Evolutionary conservation across 2,113 vertebrate species (phyloP).

Genomic region (Archocentrus centrarchus): DNA sequence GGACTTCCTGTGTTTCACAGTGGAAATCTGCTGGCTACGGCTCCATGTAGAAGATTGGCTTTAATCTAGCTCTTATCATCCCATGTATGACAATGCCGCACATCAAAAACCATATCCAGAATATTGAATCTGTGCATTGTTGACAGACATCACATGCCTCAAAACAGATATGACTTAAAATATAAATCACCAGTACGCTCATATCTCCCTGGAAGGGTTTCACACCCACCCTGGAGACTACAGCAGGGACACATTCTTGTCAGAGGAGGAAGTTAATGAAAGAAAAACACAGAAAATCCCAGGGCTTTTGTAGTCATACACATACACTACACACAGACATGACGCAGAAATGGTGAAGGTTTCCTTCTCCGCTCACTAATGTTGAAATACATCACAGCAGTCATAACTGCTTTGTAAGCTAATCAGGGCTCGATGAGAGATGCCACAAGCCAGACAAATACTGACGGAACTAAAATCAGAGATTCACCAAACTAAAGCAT

Average conservation of each 20-base stretch:
- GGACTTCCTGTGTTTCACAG: slow-evolving; percentile 71
- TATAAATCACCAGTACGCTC: slow-evolving; percentile 29
- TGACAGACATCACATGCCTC: neutral
- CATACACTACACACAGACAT: slow-evolving; percentile 19
- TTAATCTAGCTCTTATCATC: slow-evolving; percentile 44
- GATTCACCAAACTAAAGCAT: slow-evolving; percentile 34
- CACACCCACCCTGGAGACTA: slow-evolving; percentile 74
- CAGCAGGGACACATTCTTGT: slow-evolving; percentile 81
- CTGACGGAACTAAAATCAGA: slow-evolving; percentile 35
- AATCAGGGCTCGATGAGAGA: slow-evolving; percentile 41
- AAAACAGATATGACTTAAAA: slow-evolving; percentile 12
- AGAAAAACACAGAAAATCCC: slow-evolving; percentile 83
- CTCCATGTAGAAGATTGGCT: slow-evolving; percentile 44
- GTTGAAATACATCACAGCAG: slow-evolving; percentile 65
- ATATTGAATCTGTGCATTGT: neutral
- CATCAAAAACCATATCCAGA: neutral
- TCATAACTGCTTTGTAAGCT: slow-evolving; percentile 62
- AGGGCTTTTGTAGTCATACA: slow-evolving; percentile 67
- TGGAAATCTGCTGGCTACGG: slow-evolving; percentile 30
- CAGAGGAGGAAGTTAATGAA: slow-evolving; percentile 82
- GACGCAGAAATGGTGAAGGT: slow-evolving; percentile 31
- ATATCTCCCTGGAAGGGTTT: slow-evolving; percentile 68
- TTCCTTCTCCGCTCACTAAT: slow-evolving; percentile 46
- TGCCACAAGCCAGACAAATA: slow-evolving; percentile 1
- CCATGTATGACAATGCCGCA: neutral